Evolutionary conservation across 2,888 invertebrate genomes (phyloP).

Genomic region (Colostygia pectinataria): DNA sequence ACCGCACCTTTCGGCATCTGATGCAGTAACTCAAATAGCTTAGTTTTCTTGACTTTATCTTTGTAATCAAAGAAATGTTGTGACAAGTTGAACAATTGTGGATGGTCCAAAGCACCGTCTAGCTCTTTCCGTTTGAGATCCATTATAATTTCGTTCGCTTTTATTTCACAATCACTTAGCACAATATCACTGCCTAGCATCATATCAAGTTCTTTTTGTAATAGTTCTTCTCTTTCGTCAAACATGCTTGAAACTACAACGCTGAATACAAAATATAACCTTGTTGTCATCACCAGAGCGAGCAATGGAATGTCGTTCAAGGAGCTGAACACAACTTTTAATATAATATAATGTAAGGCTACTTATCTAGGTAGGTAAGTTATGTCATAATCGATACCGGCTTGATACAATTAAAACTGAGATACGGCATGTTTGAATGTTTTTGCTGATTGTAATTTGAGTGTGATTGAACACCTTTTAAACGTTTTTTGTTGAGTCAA

Average conservation of each 20-base stretch:
- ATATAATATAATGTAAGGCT: not conserved
- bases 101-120: conserved; percentile 69
- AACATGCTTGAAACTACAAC: conserved; percentile 29
- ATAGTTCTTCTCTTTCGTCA: conserved; percentile 65
- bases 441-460: conserved; percentile 5
- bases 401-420: not conserved
- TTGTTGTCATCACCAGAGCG: conserved; percentile 44
- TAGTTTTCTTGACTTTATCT: conserved; percentile 81
- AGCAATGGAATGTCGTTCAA: conserved; percentile 13
- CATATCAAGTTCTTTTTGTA: conserved; percentile 70
- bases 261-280: conserved; percentile 32
- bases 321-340: not conserved
- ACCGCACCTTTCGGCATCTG: conserved; percentile 90
- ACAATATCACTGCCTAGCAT: conserved; percentile 79
- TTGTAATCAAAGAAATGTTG: conserved; percentile 86
- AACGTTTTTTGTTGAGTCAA: conserved; percentile 3
- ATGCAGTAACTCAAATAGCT: conserved; percentile 85
- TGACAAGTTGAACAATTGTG: conserved; percentile 83
- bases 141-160: conserved; percentile 84
- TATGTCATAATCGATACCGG: not conserved
- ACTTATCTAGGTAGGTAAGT: not conserved
- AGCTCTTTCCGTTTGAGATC: conserved; percentile 76
- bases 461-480: conserved; percentile 7
- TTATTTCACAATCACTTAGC: conserved; percentile 76
- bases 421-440: conserved; percentile 6